Percentiles rank a stretch among this genome's conserved stretches.
Conservation (phyloP, 2,888 invertebrate genomes). For the Desoria tigrina region DNA sequence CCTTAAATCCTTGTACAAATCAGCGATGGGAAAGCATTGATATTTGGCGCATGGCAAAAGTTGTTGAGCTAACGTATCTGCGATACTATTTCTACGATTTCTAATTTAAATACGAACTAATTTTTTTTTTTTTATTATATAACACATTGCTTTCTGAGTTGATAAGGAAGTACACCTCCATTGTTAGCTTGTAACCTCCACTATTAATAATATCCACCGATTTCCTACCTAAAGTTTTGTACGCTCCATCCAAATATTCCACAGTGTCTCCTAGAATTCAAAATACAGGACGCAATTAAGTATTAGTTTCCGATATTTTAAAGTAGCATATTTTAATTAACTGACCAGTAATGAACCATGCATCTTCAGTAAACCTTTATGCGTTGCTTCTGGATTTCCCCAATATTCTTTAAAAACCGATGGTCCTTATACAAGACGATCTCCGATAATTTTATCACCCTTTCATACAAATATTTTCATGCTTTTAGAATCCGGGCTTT, state of each 20-base stretch:
- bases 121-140: no score
- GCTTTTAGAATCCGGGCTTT: slow-evolving; percentile 43
- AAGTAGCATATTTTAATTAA: no score
- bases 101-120: no score
- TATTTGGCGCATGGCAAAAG: no score
- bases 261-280: slow-evolving; percentile 69
- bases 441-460: slow-evolving; percentile 58
- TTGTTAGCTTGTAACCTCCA: slow-evolving; percentile 82
- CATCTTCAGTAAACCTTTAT: slow-evolving; percentile 72
- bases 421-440: slow-evolving; percentile 67
- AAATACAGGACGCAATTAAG: no score
- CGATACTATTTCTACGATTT: no score
- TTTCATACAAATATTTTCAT: slow-evolving; percentile 43
- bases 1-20: slow-evolving; percentile 15
- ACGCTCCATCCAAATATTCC: slow-evolving; percentile 64
- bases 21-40: neutral
- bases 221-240: slow-evolving; percentile 77
- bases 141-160: slow-evolving; percentile 75
- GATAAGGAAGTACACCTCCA: slow-evolving; percentile 75
- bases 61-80: no score
- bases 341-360: slow-evolving; percentile 89
- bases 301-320: no score
- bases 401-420: slow-evolving; percentile 75
- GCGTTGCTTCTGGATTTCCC: slow-evolving; percentile 70
- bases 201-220: slow-evolving; percentile 85